These are phyloP conservation scores for Hypselothyrea guttata DNA, from an alignment of 2,888 invertebrate genomes.

Conservation along the genomic window DNA sequence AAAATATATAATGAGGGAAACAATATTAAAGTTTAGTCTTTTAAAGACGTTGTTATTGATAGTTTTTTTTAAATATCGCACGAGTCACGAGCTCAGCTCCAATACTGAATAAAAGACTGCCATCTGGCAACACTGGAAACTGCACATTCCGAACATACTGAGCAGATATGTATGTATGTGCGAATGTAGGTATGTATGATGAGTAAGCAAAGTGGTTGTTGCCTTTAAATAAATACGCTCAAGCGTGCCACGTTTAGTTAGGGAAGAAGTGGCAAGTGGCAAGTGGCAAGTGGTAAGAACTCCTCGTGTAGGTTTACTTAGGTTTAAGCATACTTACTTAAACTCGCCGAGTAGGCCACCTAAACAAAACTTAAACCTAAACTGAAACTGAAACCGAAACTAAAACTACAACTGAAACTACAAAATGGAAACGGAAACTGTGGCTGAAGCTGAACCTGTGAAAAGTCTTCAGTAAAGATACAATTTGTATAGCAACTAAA, in stretches of 20 bases:
- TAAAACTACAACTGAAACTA: conserved; percentile 8
- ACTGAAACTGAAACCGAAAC: conserved; percentile 15
- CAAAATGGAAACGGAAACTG: too few relatives aligned
- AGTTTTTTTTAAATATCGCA: too few relatives aligned
- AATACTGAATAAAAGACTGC: too few relatives aligned
- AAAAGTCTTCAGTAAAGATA: conserved; percentile 67
- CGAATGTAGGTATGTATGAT: conserved; percentile 24
- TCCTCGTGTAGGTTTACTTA: conserved; percentile 41
- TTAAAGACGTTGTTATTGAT: too few relatives aligned
- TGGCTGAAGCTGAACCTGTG: conserved; percentile 21
- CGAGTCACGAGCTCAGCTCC: too few relatives aligned
- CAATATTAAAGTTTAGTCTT: too few relatives aligned
- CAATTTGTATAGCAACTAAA: conserved; percentile 69
- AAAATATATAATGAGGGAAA: too few relatives aligned
- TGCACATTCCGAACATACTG: too few relatives aligned
- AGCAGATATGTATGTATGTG: too few relatives aligned
- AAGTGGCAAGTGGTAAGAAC: not conserved
- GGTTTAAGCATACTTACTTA: conserved; percentile 23
- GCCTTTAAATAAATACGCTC: conserved; percentile 68
- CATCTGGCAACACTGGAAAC: too few relatives aligned
- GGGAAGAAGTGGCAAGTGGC: not conserved
- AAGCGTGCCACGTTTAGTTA: conserved; percentile 36
- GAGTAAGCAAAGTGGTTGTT: conserved; percentile 63
- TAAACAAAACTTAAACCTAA: conserved; percentile 3
- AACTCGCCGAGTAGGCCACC: conserved; percentile 19